phyloP scores from a whole-genome alignment of 2,888 invertebrate genomes.

The Melitaea athalia region DNA sequence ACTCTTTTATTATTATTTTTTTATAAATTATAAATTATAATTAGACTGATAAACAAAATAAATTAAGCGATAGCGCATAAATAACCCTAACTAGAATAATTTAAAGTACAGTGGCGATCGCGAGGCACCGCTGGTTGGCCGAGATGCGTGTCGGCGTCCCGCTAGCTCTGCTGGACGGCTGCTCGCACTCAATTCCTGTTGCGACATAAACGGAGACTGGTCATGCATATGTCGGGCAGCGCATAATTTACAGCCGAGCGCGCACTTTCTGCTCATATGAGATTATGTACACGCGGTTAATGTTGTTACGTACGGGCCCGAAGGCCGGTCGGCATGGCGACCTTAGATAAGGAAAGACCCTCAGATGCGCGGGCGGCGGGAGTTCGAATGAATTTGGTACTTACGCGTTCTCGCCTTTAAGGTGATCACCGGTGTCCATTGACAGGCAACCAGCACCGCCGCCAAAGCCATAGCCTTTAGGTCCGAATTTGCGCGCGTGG shows the following conservation, averaged over 20 bases:
- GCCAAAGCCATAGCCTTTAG: conserved; percentile 99
- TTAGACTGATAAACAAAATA: conserved; percentile 79
- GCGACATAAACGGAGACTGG: conserved; percentile 82
- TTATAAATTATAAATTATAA: conserved; percentile 72
- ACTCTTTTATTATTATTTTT: conserved; percentile 73
- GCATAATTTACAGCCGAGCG: conserved; percentile 81
- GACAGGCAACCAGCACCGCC: conserved; percentile 98
- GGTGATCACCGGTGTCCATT: conserved; percentile 97
- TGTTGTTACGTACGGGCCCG: conserved; percentile 80
- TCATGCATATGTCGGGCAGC: conserved; percentile 81
- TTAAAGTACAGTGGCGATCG: conserved; percentile 78
- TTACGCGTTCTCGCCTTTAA: conserved; percentile 89
- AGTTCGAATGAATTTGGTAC: conserved; percentile 76
- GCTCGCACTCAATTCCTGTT: conserved; percentile 80
- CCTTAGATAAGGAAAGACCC: conserved; percentile 83
- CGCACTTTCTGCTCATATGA: conserved; percentile 77
- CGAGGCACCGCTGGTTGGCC: conserved; percentile 76
- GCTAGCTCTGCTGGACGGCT: conserved; percentile 74
- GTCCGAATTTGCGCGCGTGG: conserved; percentile 98
- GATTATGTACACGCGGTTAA: conserved; percentile 82
- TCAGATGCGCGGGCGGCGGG: conserved; percentile 81
- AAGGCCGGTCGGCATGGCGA: conserved; percentile 71
- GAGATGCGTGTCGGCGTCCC: conserved; percentile 75
- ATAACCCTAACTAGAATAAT: conserved; percentile 80
- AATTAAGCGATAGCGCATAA: conserved; percentile 81